Percentiles rank a stretch among this genome's conserved stretches.
These are phyloP conservation scores for Enteromius mattozi DNA, from an alignment of 2,797 vertebrate species.

Conservation along the genomic window DNA sequence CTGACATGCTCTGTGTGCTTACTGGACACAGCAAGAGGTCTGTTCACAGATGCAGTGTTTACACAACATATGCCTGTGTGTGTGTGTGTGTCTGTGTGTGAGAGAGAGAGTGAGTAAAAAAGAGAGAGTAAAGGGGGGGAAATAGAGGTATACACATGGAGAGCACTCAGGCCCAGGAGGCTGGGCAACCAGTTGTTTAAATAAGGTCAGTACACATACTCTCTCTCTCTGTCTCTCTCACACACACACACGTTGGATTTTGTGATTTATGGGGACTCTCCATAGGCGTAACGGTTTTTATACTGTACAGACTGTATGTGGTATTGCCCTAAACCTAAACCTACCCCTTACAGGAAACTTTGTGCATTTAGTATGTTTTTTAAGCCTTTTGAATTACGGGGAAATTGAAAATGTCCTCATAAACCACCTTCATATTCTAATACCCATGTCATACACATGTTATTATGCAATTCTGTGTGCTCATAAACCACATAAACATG, in stretches of 20 bases:
- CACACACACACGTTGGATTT: conserved; percentile 46
- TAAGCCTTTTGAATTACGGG: too few species aligned
- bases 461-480: too few species aligned
- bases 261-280: too few species aligned
- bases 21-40: conserved; percentile 45
- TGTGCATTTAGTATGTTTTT: too few species aligned
- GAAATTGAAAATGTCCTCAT: too few species aligned
- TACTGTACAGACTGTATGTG: too few species aligned
- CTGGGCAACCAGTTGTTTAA: conserved; percentile 80
- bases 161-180: conserved; percentile 74
- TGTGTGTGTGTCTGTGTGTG: neutral
- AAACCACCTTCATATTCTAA: too few species aligned
- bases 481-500: too few species aligned
- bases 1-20: conserved; percentile 45
- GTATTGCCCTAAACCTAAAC: too few species aligned
- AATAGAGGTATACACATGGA: conserved; percentile 2
- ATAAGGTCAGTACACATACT: conserved; percentile 77
- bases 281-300: too few species aligned
- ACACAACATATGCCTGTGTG: conserved; percentile 69
- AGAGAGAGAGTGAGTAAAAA: neutral
- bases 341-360: too few species aligned
- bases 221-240: conserved; percentile 15
- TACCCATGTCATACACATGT: too few species aligned
- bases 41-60: conserved; percentile 72
- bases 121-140: conserved; percentile 36